phyloP scores from a whole-genome alignment of 2,797 vertebrate genomes.

The Amniataba percoides region DNA sequence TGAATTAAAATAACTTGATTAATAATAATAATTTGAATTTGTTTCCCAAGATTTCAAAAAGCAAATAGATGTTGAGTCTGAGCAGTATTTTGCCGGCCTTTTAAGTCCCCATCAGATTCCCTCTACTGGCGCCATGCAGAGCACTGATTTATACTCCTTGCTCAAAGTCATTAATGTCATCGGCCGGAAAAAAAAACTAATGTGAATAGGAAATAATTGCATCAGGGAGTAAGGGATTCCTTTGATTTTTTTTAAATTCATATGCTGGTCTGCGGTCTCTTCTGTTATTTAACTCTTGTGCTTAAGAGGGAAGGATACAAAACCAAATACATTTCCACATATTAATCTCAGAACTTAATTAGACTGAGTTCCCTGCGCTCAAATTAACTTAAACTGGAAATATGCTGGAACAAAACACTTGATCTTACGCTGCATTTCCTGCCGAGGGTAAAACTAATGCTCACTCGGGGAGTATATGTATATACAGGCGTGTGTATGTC shows the following conservation, averaged over 20 bases:
- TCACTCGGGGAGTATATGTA: conserved; percentile 43
- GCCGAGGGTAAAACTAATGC: conserved; percentile 44
- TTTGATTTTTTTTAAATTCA: conserved; percentile 88
- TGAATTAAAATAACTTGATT: background rate
- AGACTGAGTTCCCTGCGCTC: conserved; percentile 78
- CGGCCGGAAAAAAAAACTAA: conserved; percentile 88
- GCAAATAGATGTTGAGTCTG: background rate
- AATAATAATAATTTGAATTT: background rate
- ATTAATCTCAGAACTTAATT: conserved; percentile 88
- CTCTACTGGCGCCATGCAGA: conserved; percentile 78
- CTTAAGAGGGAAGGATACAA: conserved; percentile 79
- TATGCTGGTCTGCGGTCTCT: conserved; percentile 78
- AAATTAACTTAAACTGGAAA: conserved; percentile 86
- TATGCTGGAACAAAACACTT: conserved; percentile 80
- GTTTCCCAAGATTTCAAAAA: background rate
- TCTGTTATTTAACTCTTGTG: conserved; percentile 82
- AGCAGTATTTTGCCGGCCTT: conserved; percentile 10
- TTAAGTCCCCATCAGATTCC: conserved; percentile 39
- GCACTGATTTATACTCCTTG: conserved; percentile 81
- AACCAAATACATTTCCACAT: conserved; percentile 82
- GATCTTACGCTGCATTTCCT: conserved; percentile 78
- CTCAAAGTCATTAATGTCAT: conserved; percentile 94
- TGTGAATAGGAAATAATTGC: conserved; percentile 95
- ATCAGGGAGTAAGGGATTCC: conserved; percentile 90
- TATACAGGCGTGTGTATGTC: background rate